These are phyloP conservation scores for Dynastes grantii DNA, from an alignment of 2,888 invertebrate genomes.

Conservation along the genomic window DNA sequence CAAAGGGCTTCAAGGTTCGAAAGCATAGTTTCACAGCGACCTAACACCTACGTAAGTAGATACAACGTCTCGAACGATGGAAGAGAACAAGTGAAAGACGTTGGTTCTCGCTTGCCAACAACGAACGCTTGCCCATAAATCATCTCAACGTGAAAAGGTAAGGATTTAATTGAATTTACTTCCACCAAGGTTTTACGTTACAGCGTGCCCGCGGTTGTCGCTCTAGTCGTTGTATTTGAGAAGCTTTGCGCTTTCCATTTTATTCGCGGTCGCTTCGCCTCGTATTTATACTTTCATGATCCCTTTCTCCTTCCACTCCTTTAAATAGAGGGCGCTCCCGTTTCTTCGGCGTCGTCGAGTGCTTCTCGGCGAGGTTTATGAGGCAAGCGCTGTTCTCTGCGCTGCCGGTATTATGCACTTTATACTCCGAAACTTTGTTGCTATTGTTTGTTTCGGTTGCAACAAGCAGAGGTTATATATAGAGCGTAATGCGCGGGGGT, in stretches of 20 bases:
- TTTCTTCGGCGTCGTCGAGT: neutral
- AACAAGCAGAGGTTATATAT: constrained; percentile 1
- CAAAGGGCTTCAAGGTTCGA: neutral
- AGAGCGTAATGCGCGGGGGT: neutral
- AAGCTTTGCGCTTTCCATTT: constrained; percentile 33
- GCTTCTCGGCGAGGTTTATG: neutral
- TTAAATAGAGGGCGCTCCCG: neutral
- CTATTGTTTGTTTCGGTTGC: constrained; percentile 20
- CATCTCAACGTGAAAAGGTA: constrained; percentile 38
- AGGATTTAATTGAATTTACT: constrained; percentile 43
- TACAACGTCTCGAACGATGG: neutral
- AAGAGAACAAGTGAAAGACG: neutral
- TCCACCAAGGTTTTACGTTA: constrained; percentile 16
- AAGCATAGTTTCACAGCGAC: neutral
- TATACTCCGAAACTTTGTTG: constrained; percentile 16
- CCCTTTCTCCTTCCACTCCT: neutral
- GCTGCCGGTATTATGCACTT: constrained; percentile 27
- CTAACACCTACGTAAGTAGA: no score
- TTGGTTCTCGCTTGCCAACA: no score
- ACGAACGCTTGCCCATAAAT: constrained; percentile 8
- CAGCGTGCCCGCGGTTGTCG: neutral
- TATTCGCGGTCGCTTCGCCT: neutral
- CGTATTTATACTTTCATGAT: constrained; percentile 13
- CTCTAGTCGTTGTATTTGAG: neutral
- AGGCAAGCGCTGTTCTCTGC: neutral